phyloP scores from a whole-genome alignment of 1,140 invertebrate species.

The Drosophila rhopaloa region DNA sequence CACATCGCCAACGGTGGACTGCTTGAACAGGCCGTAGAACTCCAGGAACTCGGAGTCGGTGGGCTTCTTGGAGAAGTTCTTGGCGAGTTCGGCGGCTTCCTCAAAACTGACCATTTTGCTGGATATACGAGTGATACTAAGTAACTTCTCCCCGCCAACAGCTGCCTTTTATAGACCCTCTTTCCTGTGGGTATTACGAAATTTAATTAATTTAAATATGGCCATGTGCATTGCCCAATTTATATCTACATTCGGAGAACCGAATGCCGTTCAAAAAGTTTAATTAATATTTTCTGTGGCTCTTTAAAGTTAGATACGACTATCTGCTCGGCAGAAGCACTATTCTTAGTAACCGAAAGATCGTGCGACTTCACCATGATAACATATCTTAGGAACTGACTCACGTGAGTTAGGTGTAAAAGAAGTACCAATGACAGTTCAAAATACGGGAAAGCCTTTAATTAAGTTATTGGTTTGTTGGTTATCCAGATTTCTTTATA shows the following conservation, averaged over 20 bases:
- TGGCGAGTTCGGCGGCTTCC: conserved; percentile 88
- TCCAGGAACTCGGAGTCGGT: conserved; percentile 93
- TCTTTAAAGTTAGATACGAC: conserved; percentile 35
- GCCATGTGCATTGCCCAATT: conserved; percentile 14
- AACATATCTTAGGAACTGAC: conserved; percentile 8
- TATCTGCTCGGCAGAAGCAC: conserved; percentile 9
- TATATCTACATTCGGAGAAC: conserved; percentile 14
- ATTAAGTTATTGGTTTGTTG: conserved; percentile 28
- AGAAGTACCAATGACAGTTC: conserved; percentile 3
- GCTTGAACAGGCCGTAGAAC: conserved; percentile 95
- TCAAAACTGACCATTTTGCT: conserved; percentile 70
- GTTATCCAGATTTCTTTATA: conserved; percentile 22
- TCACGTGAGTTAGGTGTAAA: conserved; percentile 30
- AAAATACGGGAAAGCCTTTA: conserved; percentile 12
- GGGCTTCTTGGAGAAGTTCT: conserved; percentile 91
- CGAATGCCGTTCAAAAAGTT: neutral
- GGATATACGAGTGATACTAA: conserved; percentile 15
- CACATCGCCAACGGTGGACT: conserved; percentile 92
- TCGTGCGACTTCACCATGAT: conserved; percentile 42
- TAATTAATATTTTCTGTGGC: conserved; percentile 54
- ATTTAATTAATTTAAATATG: conserved; percentile 59
- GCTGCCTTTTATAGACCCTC: conserved; percentile 39
- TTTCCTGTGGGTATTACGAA: conserved; percentile 4
- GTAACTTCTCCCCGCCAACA: neutral
- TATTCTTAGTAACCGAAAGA: conserved; percentile 28